These are phyloP conservation scores for Falco novaeseelandiae DNA, from an alignment of 2,797 vertebrate genomes.

Conservation along the genomic window DNA sequence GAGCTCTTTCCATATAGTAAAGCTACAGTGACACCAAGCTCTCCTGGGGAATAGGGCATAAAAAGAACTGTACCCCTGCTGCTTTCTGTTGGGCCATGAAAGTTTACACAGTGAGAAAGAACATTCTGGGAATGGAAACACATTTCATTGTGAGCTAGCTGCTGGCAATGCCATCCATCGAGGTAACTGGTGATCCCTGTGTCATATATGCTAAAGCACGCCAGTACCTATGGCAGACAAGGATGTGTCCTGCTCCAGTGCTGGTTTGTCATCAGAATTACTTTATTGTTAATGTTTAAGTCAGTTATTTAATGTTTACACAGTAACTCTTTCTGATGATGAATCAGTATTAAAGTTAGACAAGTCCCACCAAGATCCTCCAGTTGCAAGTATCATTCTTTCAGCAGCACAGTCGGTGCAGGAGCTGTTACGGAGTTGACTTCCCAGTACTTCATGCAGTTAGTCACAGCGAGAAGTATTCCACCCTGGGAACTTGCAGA, in stretches of 20 bases:
- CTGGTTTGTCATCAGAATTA: constrained; percentile 37
- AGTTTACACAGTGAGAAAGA: constrained; percentile 43
- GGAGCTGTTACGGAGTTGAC: neutral
- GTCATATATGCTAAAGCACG: neutral
- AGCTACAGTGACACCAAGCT: constrained; percentile 41
- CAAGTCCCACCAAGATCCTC: neutral
- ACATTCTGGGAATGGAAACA: neutral
- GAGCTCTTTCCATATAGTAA: constrained; percentile 38
- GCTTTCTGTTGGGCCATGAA: neutral
- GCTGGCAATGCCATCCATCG: neutral
- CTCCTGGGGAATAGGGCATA: constrained; percentile 15
- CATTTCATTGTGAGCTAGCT: neutral
- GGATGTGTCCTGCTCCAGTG: neutral
- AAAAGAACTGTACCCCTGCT: constrained; percentile 27
- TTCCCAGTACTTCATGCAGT: neutral
- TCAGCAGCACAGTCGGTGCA: neutral
- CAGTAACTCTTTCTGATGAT: constrained; percentile 8
- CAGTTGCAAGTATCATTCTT: neutral
- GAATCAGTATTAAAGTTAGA: constrained; percentile 11
- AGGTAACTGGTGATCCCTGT: neutral
- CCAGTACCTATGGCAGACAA: neutral
- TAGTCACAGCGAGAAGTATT: neutral
- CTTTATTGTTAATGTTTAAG: constrained; percentile 42
- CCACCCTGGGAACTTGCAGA: neutral
- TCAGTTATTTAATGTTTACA: constrained; percentile 37